These are phyloP conservation scores for Myotis vivesi DNA, from an alignment of 2,797 vertebrate species.

Conservation along the genomic window DNA sequence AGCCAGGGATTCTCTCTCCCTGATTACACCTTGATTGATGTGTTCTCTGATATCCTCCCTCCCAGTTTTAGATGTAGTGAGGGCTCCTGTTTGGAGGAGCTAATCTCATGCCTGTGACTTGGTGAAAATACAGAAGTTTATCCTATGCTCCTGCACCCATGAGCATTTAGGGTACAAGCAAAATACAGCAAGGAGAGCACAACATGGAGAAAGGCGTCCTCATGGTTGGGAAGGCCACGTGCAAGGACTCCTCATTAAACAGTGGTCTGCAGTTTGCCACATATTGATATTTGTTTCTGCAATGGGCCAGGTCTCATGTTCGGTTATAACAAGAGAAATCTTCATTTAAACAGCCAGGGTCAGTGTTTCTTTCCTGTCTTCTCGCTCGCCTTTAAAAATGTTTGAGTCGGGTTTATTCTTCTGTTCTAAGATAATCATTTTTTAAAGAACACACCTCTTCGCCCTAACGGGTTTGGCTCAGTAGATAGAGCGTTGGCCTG, in stretches of 20 bases:
- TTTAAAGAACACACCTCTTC: too few species aligned
- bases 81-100: neutral
- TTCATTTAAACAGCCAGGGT: neutral
- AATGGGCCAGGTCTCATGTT: neutral
- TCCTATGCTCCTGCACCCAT: neutral
- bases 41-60: neutral
- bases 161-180: neutral
- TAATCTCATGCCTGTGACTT: neutral
- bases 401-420: neutral
- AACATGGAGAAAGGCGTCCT: neutral
- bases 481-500: too few species aligned
- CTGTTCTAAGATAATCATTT: neutral
- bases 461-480: too few species aligned
- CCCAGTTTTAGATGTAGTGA: neutral
- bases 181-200: neutral
- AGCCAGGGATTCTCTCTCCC: neutral
- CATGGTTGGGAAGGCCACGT: neutral
- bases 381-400: constrained; percentile 23
- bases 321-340: neutral
- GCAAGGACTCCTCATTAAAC: neutral
- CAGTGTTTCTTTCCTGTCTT: neutral
- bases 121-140: neutral
- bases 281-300: neutral
- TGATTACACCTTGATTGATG: neutral
- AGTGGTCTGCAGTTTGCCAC: neutral